phyloP scores from a whole-genome alignment of 2,797 vertebrate species.

The Poecilia wingei region DNA sequence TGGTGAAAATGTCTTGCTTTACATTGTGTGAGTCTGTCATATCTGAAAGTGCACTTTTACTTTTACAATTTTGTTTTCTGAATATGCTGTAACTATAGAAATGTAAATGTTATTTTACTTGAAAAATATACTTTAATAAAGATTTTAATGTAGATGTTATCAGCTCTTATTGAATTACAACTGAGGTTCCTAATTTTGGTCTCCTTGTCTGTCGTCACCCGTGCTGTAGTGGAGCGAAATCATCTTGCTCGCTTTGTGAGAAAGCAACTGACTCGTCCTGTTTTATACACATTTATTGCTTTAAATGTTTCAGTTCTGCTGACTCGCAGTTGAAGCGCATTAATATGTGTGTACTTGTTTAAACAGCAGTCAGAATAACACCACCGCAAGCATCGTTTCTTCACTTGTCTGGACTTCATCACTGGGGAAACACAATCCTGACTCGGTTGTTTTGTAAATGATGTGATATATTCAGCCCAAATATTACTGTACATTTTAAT shows the following conservation, averaged over 20 bases:
- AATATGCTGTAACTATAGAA: slow-evolving; percentile 80
- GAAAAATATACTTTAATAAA: slow-evolving; percentile 76
- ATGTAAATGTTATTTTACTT: slow-evolving; percentile 80
- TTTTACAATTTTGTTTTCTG: slow-evolving; percentile 67
- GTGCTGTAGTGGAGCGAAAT: not conserved
- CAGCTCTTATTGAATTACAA: slow-evolving; percentile 75
- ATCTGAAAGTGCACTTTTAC: slow-evolving; percentile 86
- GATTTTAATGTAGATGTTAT: slow-evolving; percentile 70
- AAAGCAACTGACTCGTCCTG: slow-evolving; percentile 14
- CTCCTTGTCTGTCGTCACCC: slow-evolving; percentile 10
- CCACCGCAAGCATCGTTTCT: slow-evolving; percentile 20
- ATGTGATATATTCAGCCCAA: slow-evolving; percentile 66
- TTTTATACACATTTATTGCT: slow-evolving; percentile 18
- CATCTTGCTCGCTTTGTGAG: slow-evolving; percentile 33
- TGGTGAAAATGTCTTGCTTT: slow-evolving; percentile 23
- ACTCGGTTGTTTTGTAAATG: slow-evolving; percentile 80
- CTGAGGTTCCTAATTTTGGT: slow-evolving; percentile 45
- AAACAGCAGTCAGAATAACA: slow-evolving; percentile 23
- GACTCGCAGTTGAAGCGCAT: slow-evolving; percentile 2
- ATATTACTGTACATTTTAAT: slow-evolving; percentile 77
- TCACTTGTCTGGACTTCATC: slow-evolving; percentile 28
- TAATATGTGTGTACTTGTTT: slow-evolving; percentile 28
- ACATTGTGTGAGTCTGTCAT: slow-evolving; percentile 49
- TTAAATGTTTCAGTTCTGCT: not conserved
- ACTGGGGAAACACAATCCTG: slow-evolving; percentile 30